Percentiles rank a stretch among this genome's conserved stretches.
Conservation (phyloP, 2,113 vertebrate genomes). For the Cottus gobio region DNA sequence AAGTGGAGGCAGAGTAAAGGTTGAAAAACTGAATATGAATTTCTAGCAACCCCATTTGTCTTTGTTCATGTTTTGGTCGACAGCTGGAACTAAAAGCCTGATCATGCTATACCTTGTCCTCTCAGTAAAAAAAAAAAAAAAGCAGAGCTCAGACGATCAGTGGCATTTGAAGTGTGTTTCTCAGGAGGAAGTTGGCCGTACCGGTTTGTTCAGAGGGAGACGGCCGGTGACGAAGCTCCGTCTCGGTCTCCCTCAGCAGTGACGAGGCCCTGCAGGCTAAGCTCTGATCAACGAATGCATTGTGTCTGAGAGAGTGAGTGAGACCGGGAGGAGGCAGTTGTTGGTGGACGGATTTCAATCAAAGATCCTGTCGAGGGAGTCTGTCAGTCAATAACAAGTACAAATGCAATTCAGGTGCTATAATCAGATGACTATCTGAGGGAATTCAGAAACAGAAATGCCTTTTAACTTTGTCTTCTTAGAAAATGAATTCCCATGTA, state of each 20-base stretch:
- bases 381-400: background rate
- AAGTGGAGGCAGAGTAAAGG: background rate
- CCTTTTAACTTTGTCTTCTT: background rate
- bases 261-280: slow-evolving; percentile 38
- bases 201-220: slow-evolving; percentile 8
- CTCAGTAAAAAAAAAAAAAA: background rate
- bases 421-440: background rate
- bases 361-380: slow-evolving; percentile 17
- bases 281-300: slow-evolving; percentile 29
- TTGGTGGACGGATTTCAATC: slow-evolving; percentile 8
- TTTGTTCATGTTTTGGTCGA: slow-evolving; percentile 42
- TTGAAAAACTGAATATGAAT: slow-evolving; percentile 12
- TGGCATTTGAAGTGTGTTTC: background rate
- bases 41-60: slow-evolving; percentile 22
- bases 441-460: background rate
- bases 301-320: slow-evolving; percentile 19
- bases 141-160: background rate
- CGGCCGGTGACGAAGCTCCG: slow-evolving; percentile 39
- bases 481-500: background rate
- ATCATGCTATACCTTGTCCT: slow-evolving; percentile 27
- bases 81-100: slow-evolving; percentile 10
- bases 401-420: background rate
- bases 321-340: slow-evolving; percentile 4
- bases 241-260: slow-evolving; percentile 25
- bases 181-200: background rate